Base-by-base conservation (phyloP, 2,888 invertebrate genomes). In the Lysandra bellargus region DNA sequence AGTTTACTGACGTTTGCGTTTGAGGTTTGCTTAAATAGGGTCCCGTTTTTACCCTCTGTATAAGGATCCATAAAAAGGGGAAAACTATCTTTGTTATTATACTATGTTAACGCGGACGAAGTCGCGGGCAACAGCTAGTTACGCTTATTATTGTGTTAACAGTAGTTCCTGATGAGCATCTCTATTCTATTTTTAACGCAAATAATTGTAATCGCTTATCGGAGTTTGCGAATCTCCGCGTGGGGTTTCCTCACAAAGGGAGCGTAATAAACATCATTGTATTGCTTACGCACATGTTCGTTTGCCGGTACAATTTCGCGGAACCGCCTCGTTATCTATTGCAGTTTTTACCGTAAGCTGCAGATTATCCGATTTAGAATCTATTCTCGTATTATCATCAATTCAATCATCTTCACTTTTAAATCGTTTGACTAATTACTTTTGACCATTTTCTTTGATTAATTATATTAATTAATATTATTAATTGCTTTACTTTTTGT, bases 231-330 rank as follows among this genome's bases (percentile, higher is more conserved):
- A 75, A 79, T 64, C 78, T 79, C 75, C 78, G 78, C 79, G 79
- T 81, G 76, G 79, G 78, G 78, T 64, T 77, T 44, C 77, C 23
- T 78, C 79, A 79, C 69, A 78, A 75, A 81, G 75, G 61, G 49
- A 85, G 85, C 85, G 87, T 87, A 87, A 85, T 85, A 86, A 88
- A 88, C 85, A 85, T 85, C 83, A 82, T 84, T 83, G 85, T 84
- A 80, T 85, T 84, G 84, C 84, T 86, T 85, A 86, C 87, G 87
- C 88, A 88, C 87, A 85, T 86, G 85, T 84, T 83, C 85, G 84
- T 84, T 85, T 87, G 85, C 85, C 84, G 84, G 85, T 84, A 86
- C 86, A 85, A 84, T 84, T 91, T 91, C 91, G 85, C 79, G 88
- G 91, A 91, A 84, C 81, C 81, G 85, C 87, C 87, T 86, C 83